Evolutionary conservation across 64 coral and sea anemone species (phyloP), one percentile per base, ranked within the genome.

Genomic region (Porites lutea): DNA sequence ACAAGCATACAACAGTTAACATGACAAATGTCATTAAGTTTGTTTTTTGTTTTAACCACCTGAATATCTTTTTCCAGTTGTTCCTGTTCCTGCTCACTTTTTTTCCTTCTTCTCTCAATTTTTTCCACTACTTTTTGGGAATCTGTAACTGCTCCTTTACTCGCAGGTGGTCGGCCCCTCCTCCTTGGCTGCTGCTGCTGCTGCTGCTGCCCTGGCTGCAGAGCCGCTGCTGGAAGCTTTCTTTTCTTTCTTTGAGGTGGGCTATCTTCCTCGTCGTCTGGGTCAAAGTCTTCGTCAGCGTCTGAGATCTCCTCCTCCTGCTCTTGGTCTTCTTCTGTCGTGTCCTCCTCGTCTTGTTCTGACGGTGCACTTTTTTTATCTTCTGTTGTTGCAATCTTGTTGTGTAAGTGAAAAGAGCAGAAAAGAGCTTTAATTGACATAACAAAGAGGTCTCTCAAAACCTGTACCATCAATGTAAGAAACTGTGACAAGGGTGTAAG

Each of bases 91-190:
- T 67, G 81, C 6, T 48, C 62, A 63, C 81, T 84, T 84, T n/a
- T 66, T 67, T 84, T 84, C 81, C 81, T 84, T 84, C 62, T 84
- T 68, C 62, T 84, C 63, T 79, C 77, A 8, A 57, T 21, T 60
- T 57, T 57, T 45, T 84, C 81, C 1, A 15, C 10, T 12, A 19
- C 6, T 68, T 67, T 52, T 3, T 67, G 61, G 45, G 65, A 46
- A 5, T 84, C 81, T 27, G 68, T 51, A 16, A 4, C 63, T 50
- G 18, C 63, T 52, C 8, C 18, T 52, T 48, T 84, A 18, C 45
- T 84, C 6, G 18, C 63, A 11, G 81, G 44, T 13, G 81, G 81
- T 50, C 81, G 81, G 45, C 81, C 81, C 13, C 81, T 65, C 15
- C 52, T 84, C 16, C 81, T 84, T 21, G 27, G 27, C 27, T 37